Conservation (phyloP, 1,140 invertebrate species). For the Drosophila tsacasi region DNA sequence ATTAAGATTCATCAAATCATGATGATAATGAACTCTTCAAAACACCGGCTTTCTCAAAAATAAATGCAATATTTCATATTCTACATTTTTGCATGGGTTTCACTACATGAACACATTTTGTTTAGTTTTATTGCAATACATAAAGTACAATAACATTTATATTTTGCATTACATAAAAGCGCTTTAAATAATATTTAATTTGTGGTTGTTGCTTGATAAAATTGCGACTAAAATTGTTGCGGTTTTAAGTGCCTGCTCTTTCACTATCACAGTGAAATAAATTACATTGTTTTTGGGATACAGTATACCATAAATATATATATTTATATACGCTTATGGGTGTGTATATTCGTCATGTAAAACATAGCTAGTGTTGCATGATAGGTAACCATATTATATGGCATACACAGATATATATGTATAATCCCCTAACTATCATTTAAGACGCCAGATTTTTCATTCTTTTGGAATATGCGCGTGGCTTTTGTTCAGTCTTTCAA, state of each 20-base stretch:
- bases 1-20: background rate
- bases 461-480: constrained; percentile 66
- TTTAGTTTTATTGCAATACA: constrained; percentile 68
- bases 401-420: constrained; percentile 39
- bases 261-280: constrained; percentile 77
- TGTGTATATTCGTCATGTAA: constrained; percentile 46
- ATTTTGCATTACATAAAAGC: constrained; percentile 76
- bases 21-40: background rate
- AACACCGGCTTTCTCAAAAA: background rate
- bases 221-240: constrained; percentile 70
- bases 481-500: constrained; percentile 74
- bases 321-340: constrained; percentile 34
- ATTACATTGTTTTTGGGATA: constrained; percentile 69
- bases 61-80: background rate
- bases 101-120: constrained; percentile 73
- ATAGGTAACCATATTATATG: constrained; percentile 56
- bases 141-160: constrained; percentile 75
- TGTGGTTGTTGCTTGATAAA: constrained; percentile 47
- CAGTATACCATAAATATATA: constrained; percentile 58
- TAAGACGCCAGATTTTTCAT: constrained; percentile 55
- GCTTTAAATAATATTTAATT: constrained; percentile 43
- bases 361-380: constrained; percentile 67
- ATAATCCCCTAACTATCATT: constrained; percentile 61
- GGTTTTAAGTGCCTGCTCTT: constrained; percentile 63
- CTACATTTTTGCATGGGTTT: constrained; percentile 37